A percentile compares a stretch with the other conserved stretches of the same genome.
phyloP scores from a whole-genome alignment of 1,140 invertebrate species.

The Fragariocoptes setiger region DNA sequence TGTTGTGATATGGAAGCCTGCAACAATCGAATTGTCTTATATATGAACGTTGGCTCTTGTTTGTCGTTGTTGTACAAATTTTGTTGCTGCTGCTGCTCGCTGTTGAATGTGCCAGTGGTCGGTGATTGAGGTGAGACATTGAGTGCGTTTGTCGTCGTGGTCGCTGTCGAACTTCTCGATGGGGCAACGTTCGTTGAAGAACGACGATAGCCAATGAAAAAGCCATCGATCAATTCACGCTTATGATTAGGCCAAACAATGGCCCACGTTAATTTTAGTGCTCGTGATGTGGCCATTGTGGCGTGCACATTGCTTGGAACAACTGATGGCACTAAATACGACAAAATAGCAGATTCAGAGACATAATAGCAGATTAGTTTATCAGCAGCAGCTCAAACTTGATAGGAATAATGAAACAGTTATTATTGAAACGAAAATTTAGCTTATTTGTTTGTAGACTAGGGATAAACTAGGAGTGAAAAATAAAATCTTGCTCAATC shows the following conservation, averaged over 20 bases:
- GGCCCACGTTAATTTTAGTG: constrained; percentile 11
- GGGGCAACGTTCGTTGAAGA: constrained; percentile 7
- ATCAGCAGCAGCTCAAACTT: no score
- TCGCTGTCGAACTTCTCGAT: no score
- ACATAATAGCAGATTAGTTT: constrained; percentile 5
- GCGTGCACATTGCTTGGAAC: constrained; percentile 11
- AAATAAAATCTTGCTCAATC: constrained; percentile 3
- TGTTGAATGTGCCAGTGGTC: no score
- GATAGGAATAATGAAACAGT: constrained; percentile 1
- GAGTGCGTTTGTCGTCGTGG: no score
- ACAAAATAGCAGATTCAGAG: background rate
- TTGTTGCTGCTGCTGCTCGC: constrained; percentile 2
- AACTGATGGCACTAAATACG: constrained; percentile 10
- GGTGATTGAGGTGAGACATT: no score
- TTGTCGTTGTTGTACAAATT: constrained; percentile 1
- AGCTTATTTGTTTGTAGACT: background rate
- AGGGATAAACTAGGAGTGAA: background rate
- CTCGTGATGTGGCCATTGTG: constrained; percentile 9
- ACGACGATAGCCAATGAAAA: constrained; percentile 24
- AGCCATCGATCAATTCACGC: constrained; percentile 20
- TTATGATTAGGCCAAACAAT: background rate
- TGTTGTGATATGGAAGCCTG: background rate
- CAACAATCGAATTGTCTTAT: constrained; percentile 10
- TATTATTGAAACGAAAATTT: background rate
- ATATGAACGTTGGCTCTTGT: constrained; percentile 1